phyloP scores from a whole-genome alignment of 2,888 invertebrate genomes.

The Chironomus riparius region DNA sequence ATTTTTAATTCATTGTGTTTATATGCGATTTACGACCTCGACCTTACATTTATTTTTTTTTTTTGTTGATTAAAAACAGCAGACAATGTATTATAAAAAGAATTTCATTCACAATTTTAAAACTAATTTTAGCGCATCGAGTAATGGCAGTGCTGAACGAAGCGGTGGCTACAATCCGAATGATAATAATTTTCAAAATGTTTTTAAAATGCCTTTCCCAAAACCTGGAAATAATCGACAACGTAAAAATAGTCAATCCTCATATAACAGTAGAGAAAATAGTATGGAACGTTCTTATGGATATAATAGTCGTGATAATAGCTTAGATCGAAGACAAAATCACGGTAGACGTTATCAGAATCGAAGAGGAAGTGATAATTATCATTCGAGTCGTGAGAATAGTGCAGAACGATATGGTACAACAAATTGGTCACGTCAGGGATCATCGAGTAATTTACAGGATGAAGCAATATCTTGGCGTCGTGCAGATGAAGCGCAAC shows the following conservation, averaged over 20 bases:
- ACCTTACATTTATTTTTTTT: background rate
- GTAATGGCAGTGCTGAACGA: conserved; percentile 18
- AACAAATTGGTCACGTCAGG: conserved; percentile 5
- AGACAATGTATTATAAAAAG: too few species aligned
- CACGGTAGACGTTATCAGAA: conserved; percentile 9
- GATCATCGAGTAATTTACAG: background rate
- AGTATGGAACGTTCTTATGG: conserved; percentile 27
- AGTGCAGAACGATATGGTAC: conserved; percentile 13
- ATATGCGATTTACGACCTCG: background rate
- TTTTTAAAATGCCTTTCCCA: conserved; percentile 18
- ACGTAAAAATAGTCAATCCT: conserved; percentile 28
- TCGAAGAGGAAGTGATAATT: conserved; percentile 12
- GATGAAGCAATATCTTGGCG: conserved; percentile 17
- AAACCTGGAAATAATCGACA: conserved; percentile 10
- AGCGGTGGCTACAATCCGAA: conserved; percentile 2
- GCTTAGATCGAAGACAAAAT: conserved; percentile 25
- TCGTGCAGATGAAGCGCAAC: background rate
- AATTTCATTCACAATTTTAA: too few species aligned
- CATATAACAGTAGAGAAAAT: conserved; percentile 30
- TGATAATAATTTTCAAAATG: conserved; percentile 19
- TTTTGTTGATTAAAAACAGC: background rate
- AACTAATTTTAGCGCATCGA: conserved; percentile 13
- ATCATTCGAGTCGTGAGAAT: conserved; percentile 26
- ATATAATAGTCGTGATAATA: conserved; percentile 28
- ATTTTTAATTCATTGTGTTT: too few species aligned